phyloP scores from a whole-genome alignment of 1,140 invertebrate genomes.

The Sinonovacula constricta region DNA sequence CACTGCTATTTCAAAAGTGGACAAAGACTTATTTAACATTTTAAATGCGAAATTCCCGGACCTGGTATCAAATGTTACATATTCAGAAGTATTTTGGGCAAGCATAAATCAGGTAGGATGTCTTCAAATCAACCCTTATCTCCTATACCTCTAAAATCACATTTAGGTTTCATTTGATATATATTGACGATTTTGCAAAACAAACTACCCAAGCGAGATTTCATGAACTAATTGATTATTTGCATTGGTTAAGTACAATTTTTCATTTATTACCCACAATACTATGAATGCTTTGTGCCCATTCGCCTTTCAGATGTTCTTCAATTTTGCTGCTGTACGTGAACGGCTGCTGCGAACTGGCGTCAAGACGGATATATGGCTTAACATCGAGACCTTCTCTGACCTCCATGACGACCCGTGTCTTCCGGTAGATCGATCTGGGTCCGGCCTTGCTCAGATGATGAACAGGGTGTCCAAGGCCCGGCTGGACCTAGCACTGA shows the following conservation, averaged over 20 bases:
- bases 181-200: no score
- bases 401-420: conserved; percentile 62
- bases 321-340: conserved; percentile 25
- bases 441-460: conserved; percentile 56
- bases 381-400: conserved; percentile 68
- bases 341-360: conserved; percentile 23
- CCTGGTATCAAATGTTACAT: conserved; percentile 11
- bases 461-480: conserved; percentile 58
- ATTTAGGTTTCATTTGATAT: no score
- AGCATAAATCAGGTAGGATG: conserved; percentile 45
- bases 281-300: no score
- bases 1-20: not conserved
- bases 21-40: conserved; percentile 12
- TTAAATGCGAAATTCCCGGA: conserved; percentile 13
- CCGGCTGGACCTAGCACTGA: conserved; percentile 63
- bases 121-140: no score
- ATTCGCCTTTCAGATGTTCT: conserved; percentile 60
- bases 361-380: conserved; percentile 61
- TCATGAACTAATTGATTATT: no score
- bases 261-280: no score
- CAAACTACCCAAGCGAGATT: no score
- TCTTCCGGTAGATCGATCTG: conserved; percentile 52
- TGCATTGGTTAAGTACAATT: no score
- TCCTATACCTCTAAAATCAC: no score
- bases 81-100: conserved; percentile 18